A percentile compares a stretch with the other conserved stretches of the same genome.
These are phyloP conservation scores for Saccopteryx bilineata DNA, from an alignment of 2,113 vertebrate species.

Conservation along the genomic window DNA sequence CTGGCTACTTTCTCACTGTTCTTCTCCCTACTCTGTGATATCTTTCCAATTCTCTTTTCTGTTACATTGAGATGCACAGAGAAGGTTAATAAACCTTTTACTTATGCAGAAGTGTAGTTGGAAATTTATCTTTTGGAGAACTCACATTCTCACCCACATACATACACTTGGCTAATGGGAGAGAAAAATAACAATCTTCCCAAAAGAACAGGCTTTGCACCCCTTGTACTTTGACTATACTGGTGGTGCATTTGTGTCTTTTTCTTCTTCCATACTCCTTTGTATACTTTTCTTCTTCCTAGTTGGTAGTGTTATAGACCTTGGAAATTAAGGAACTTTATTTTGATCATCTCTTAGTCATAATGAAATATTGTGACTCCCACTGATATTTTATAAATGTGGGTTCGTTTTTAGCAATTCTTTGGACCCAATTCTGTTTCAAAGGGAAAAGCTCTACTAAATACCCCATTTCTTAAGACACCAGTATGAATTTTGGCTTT, in stretches of 20 bases:
- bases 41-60: neutral
- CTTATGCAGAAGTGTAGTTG: neutral
- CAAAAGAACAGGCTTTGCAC: neutral
- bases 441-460: neutral
- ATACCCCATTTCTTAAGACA: neutral
- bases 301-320: neutral
- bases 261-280: neutral
- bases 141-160: accelerated
- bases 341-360: neutral
- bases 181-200: neutral
- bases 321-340: neutral
- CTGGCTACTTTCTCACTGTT: neutral
- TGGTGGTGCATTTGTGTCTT: neutral
- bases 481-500: neutral
- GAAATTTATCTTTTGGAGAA: neutral
- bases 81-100: neutral
- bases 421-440: neutral
- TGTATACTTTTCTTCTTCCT: neutral
- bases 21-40: neutral
- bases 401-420: neutral
- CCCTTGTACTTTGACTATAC: neutral
- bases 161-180: neutral
- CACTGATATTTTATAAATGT: neutral
- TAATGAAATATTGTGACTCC: neutral
- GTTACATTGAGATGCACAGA: neutral